Evolutionary conservation across 1,140 invertebrate genomes (phyloP).

Genomic region (Euborellia annulipes): DNA sequence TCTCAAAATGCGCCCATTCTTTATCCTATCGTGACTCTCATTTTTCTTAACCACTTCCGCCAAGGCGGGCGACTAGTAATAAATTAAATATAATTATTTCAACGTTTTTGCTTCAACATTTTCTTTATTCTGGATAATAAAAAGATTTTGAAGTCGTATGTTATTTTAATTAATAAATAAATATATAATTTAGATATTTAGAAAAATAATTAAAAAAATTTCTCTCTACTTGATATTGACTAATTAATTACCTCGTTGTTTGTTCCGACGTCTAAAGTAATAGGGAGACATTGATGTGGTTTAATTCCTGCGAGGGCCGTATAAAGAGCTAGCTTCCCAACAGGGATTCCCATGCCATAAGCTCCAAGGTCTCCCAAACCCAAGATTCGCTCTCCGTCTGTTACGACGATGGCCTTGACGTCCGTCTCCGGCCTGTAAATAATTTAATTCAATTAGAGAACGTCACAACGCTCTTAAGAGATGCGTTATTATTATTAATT

Average conservation of each 20-base stretch:
- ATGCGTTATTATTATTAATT: not conserved
- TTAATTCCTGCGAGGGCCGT: conserved; percentile 87
- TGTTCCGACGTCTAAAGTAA: conserved; percentile 85
- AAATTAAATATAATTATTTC: too few relatives aligned
- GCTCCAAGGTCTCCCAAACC: conserved; percentile 88
- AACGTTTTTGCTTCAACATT: too few relatives aligned
- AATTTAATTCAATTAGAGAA: too few relatives aligned
- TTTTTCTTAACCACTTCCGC: too few relatives aligned
- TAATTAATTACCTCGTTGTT: conserved; percentile 80
- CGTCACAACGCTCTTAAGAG: conserved; percentile 16
- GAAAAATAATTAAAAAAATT: conserved; percentile 6
- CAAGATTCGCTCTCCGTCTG: conserved; percentile 87
- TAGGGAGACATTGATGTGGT: conserved; percentile 81
- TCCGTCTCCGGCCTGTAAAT: conserved; percentile 90
- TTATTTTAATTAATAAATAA: too few relatives aligned
- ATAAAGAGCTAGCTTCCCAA: conserved; percentile 85
- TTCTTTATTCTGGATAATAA: too few relatives aligned
- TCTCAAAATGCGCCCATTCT: too few relatives aligned
- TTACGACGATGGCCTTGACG: conserved; percentile 85
- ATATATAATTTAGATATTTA: not conserved
- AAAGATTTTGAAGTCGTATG: not conserved
- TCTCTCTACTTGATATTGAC: conserved; percentile 16
- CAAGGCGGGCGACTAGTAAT: too few relatives aligned
- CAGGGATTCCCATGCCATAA: conserved; percentile 91
- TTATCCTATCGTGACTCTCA: too few relatives aligned